Evolutionary conservation across 2,113 vertebrate species (phyloP).

Genomic region (Perca flavescens): DNA sequence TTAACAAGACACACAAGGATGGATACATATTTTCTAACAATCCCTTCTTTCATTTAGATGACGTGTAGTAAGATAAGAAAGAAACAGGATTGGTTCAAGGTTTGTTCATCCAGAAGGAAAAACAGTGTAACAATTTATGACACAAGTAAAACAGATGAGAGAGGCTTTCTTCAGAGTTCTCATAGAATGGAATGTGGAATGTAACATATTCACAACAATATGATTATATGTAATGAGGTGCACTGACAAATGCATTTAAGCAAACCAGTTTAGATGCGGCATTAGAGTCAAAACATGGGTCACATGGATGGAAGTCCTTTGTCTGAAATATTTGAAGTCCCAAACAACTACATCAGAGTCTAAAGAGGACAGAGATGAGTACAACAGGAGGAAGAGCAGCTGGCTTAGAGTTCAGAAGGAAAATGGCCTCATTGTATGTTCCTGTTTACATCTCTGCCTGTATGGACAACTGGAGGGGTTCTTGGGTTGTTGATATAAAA

Average conservation of each 20-base stretch:
- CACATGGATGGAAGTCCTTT: conserved; percentile 28
- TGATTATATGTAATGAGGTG: neutral
- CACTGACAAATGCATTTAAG: neutral
- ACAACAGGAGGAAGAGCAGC: conserved; percentile 56
- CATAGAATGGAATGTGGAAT: too few relatives aligned
- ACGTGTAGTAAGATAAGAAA: too few relatives aligned
- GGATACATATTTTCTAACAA: too few relatives aligned
- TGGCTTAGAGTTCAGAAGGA: conserved; percentile 65
- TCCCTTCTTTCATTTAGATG: too few relatives aligned
- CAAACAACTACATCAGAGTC: conserved; percentile 49
- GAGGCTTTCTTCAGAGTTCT: too few relatives aligned
- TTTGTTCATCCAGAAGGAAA: too few relatives aligned
- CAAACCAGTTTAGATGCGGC: conserved; percentile 10
- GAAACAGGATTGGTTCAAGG: too few relatives aligned
- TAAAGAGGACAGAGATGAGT: conserved; percentile 22
- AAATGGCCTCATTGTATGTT: conserved; percentile 53
- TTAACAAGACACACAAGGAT: too few relatives aligned
- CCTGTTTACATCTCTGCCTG: conserved; percentile 72
- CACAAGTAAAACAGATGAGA: too few relatives aligned
- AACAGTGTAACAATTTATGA: too few relatives aligned
- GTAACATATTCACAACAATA: too few relatives aligned
- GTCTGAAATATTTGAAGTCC: conserved; percentile 42
- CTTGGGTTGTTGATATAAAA: conserved; percentile 54
- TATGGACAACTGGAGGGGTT: conserved; percentile 1
- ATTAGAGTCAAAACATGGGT: conserved; percentile 30